Conservation (phyloP, 2,797 vertebrate genomes). For the Argya squamiceps region DNA sequence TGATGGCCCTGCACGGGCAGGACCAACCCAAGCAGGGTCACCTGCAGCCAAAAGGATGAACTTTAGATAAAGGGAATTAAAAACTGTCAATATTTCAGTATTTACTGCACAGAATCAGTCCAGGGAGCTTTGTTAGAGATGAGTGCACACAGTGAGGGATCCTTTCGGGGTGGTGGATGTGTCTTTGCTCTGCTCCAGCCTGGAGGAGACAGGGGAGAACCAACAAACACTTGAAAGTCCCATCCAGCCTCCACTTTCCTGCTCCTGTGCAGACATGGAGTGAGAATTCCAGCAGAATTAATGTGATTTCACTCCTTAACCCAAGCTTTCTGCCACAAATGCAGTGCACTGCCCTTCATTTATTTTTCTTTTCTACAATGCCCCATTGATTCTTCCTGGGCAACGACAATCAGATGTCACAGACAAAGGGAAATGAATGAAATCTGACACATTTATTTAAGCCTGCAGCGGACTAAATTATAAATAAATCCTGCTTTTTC, state of each 20-base stretch:
- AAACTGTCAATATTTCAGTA: accelerated
- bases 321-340: neutral
- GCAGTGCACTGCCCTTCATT: neutral
- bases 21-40: neutral
- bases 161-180: accelerated
- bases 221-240: neutral
- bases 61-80: accelerated
- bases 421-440: slow-evolving; percentile 34
- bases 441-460: slow-evolving; percentile 44
- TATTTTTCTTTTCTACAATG: neutral
- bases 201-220: neutral
- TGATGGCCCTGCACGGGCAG: accelerated
- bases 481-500: slow-evolving; percentile 44
- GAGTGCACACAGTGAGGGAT: neutral
- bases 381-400: neutral
- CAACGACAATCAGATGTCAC: slow-evolving; percentile 11
- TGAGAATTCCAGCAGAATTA: neutral
- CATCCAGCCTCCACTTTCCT: neutral
- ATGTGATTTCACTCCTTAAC: neutral
- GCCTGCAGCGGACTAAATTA: slow-evolving; percentile 1
- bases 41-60: neutral
- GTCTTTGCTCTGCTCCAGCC: neutral
- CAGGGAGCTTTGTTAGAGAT: neutral
- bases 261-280: accelerated
- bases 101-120: neutral